phyloP scores from a whole-genome alignment of 2,113 vertebrate genomes.

The Sialia sialis region DNA sequence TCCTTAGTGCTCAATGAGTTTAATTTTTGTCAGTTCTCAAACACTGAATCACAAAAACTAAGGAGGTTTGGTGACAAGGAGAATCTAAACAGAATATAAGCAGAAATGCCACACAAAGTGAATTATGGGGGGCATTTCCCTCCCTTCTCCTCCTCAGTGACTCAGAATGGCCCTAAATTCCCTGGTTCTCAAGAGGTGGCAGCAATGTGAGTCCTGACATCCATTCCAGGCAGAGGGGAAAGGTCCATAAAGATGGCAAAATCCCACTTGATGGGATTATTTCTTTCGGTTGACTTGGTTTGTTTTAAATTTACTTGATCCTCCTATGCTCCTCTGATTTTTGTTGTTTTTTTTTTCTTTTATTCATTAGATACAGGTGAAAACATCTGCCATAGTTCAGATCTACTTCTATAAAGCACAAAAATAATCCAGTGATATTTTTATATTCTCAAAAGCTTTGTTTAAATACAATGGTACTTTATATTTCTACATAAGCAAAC shows the following conservation, averaged over 20 bases:
- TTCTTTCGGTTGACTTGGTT: neutral
- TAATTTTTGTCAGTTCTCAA: neutral
- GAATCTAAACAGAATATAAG: neutral
- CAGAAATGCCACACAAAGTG: neutral
- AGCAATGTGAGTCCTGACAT: neutral
- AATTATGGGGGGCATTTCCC: neutral
- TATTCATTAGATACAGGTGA: neutral
- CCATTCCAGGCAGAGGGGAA: neutral
- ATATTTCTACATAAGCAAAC: neutral
- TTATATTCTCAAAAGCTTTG: neutral
- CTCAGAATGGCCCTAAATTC: neutral
- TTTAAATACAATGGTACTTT: neutral
- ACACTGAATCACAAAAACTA: neutral
- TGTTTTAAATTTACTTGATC: neutral
- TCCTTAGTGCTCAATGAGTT: neutral
- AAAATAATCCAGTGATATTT: neutral
- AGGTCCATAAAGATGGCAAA: neutral
- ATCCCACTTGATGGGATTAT: accelerated
- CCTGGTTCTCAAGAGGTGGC: neutral
- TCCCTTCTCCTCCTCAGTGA: neutral
- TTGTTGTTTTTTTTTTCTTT: neutral
- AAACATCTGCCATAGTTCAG: neutral
- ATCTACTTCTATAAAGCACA: neutral
- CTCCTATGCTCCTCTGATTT: neutral
- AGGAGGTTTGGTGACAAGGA: neutral